A percentile compares a stretch with the other conserved stretches of the same genome.
Conservation (phyloP, 2,888 invertebrate genomes). For the Podabrus alpinus region DNA sequence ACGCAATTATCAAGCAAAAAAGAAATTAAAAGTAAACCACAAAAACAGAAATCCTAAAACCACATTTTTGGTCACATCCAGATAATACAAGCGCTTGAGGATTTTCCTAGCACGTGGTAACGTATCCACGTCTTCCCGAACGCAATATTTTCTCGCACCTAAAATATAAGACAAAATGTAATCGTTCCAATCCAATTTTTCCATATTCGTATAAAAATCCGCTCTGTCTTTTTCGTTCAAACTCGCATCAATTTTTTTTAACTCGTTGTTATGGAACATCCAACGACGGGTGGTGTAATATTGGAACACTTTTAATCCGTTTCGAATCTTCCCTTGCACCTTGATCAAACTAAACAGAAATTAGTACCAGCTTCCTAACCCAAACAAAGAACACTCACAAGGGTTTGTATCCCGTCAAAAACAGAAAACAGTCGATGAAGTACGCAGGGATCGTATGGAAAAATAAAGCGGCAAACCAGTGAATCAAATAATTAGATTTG, state of each 20-base stretch:
- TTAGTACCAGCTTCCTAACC: neutral
- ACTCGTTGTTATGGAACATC: conserved; percentile 72
- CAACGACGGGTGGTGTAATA: conserved; percentile 84
- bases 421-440: conserved; percentile 70
- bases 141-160: conserved; percentile 81
- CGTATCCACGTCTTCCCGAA: conserved; percentile 80
- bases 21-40: conserved; percentile 35
- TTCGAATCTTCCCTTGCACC: conserved; percentile 64
- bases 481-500: conserved; percentile 68
- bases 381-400: conserved; percentile 65
- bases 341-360: conserved; percentile 63
- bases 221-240: conserved; percentile 62
- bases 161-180: conserved; percentile 74
- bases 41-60: conserved; percentile 39
- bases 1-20: neutral
- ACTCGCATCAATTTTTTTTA: conserved; percentile 58
- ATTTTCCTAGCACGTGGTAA: conserved; percentile 72
- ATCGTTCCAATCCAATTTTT: conserved; percentile 63
- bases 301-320: conserved; percentile 69
- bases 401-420: conserved; percentile 71
- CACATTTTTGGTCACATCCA: conserved; percentile 49
- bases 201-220: conserved; percentile 63
- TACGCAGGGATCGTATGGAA: conserved; percentile 80
- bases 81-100: conserved; percentile 57
- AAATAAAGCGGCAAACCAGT: conserved; percentile 69